Percentiles rank a stretch among this genome's conserved stretches.
Conservation (phyloP, 2,888 invertebrate species). For the Coleophora flavipennella region DNA sequence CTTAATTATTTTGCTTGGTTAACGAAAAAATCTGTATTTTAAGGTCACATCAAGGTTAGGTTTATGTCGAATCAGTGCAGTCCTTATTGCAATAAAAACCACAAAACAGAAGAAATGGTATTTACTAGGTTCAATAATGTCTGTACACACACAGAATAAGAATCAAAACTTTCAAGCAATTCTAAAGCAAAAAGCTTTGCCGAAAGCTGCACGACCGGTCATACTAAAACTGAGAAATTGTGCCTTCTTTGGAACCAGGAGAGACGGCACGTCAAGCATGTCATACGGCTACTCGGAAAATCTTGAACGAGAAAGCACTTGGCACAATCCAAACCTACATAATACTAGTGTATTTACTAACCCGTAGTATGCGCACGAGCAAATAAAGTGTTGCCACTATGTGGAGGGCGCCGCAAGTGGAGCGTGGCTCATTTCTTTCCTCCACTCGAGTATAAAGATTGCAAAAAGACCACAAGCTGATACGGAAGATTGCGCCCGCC, state of each 20-base stretch:
- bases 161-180: no score
- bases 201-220: constrained; percentile 57
- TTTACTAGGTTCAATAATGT: no score
- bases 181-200: constrained; percentile 43
- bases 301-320: constrained; percentile 27
- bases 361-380: constrained; percentile 17
- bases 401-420: constrained; percentile 43
- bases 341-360: no score
- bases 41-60: no score
- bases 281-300: constrained; percentile 26
- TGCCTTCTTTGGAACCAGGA: constrained; percentile 46
- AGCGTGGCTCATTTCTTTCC: constrained; percentile 52
- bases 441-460: constrained; percentile 41
- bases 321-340: constrained; percentile 25
- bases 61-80: no score
- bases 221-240: constrained; percentile 54
- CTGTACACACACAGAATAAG: no score
- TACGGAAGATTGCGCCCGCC: constrained; percentile 43
- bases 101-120: no score
- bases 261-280: constrained; percentile 16
- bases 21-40: no score
- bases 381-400: constrained; percentile 27
- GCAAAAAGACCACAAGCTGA: constrained; percentile 49
- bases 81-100: no score
- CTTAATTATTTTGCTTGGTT: no score